Evolutionary conservation across 2,797 vertebrate genomes (phyloP).

Genomic region (Phalanger gymnotis): DNA sequence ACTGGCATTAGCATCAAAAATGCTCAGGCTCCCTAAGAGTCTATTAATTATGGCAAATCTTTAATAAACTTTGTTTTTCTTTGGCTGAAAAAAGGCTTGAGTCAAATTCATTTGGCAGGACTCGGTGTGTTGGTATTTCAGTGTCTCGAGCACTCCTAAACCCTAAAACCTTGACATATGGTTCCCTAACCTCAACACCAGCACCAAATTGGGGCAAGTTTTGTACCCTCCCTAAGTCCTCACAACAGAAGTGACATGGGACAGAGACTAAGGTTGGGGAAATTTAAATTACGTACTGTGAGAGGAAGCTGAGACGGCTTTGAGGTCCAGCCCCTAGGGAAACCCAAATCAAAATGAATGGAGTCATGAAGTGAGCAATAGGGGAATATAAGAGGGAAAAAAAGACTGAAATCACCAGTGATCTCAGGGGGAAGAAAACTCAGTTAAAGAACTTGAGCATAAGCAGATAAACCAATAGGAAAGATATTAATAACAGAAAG

Average conservation of each 20-base stretch:
- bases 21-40: too few relatives aligned
- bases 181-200: too few relatives aligned
- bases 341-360: background rate
- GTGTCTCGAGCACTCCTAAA: too few relatives aligned
- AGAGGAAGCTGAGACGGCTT: background rate
- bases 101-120: too few relatives aligned
- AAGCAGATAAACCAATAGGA: background rate
- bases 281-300: background rate
- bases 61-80: too few relatives aligned
- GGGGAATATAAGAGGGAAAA: background rate
- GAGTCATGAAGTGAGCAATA: background rate
- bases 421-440: background rate
- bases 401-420: background rate
- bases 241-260: background rate
- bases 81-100: too few relatives aligned
- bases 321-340: background rate
- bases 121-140: too few relatives aligned
- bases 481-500: background rate
- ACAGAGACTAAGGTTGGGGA: background rate
- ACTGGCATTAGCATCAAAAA: too few relatives aligned
- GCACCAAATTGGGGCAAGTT: background rate
- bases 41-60: too few relatives aligned
- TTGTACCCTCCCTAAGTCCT: background rate
- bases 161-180: too few relatives aligned
- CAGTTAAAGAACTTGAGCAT: background rate